Evolutionary conservation across 2,888 invertebrate genomes (phyloP), one percentile per base, ranked within the genome.

Genomic region (Macrosoma leucophasiata): DNA sequence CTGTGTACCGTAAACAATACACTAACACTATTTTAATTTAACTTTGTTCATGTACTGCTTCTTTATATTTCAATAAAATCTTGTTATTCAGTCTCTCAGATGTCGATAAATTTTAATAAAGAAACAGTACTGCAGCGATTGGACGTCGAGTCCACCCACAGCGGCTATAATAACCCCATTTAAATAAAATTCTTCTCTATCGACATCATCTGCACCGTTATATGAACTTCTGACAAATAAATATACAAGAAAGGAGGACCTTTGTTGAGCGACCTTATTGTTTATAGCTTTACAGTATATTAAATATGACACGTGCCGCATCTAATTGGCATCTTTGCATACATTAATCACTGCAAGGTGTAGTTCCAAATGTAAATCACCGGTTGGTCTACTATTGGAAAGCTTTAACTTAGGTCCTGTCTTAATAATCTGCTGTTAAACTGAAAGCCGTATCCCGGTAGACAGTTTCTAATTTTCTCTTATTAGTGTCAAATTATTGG

Each of bases 321-420:
- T 77, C 62, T 71, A 67, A 75, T 77, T 77, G 65, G 67, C 76
- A 67, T 68, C 66, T 62, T 71, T 75, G 65, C 74, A 74, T 76
- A 62, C 44, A 62, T 75, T 68, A 65, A 67, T 72, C 59, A 30
- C 41, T 48, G 58, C 55, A 60, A 59, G 51, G 55, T 55, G 49
- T 49, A 48, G 43, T 52, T 47, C 52, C 43, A 48, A 60, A 68
- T 65, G 60, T 65, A 62, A 63, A 69, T 63, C 65, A 59, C 58
- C 47, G 39, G 60, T 56, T 39, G 36, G 45, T 55, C 55, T 18
- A 52, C 59, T 48, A 68, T 67, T 71, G 62, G 66, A 74, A 73
- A 74, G 68, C 67, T 63, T 58, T 64, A 62, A 62, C 43, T 52
- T 50, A 51, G 61, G 62, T 66, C 65, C 68, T 64, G 65, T 57